Evolutionary conservation across 2,113 vertebrate genomes (phyloP).

Genomic region (Strigops habroptila): DNA sequence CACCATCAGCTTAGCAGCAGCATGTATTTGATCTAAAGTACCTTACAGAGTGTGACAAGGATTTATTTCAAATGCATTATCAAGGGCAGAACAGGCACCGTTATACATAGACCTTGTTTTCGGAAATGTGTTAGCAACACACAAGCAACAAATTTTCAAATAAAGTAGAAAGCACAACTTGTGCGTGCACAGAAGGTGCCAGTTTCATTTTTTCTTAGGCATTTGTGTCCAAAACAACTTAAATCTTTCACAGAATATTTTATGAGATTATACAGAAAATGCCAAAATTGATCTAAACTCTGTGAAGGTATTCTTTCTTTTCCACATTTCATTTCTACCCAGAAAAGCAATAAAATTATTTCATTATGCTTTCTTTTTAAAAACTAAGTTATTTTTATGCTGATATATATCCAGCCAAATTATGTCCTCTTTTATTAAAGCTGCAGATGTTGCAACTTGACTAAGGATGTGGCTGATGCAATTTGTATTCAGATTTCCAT

Average conservation of each 20-base stretch:
- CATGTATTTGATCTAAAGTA: neutral
- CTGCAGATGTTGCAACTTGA: neutral
- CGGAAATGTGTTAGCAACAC: neutral
- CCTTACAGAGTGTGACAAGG: neutral
- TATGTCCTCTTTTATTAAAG: neutral
- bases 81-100: neutral
- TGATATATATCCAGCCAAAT: neutral
- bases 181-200: fast-evolving
- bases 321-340: neutral
- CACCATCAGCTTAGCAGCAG: neutral
- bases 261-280: neutral
- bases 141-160: neutral
- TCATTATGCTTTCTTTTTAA: neutral
- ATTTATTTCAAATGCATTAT: neutral
- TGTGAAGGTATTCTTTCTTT: neutral
- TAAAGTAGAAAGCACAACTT: neutral
- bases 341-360: neutral
- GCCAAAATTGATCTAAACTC: neutral
- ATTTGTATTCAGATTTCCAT: neutral
- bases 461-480: neutral
- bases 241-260: neutral
- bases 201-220: neutral
- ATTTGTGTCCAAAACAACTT: neutral
- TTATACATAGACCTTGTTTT: neutral
- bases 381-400: neutral